A percentile compares a stretch with the other conserved stretches of the same genome.
phyloP scores from a whole-genome alignment of 2,113 vertebrate species.

The Petrocephalus zakoni region DNA sequence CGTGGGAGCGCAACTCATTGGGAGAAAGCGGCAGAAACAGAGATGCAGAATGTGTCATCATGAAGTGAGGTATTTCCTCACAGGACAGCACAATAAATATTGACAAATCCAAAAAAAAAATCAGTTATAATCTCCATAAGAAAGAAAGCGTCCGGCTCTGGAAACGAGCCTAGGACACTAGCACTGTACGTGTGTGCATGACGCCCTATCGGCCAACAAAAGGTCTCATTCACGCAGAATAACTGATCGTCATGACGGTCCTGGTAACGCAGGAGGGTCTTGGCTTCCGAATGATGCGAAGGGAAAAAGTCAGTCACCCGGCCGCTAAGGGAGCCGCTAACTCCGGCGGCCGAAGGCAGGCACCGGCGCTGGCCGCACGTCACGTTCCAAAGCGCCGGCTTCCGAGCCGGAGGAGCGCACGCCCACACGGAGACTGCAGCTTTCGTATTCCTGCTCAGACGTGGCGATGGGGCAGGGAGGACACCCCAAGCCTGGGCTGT shows the following conservation, averaged over 20 bases:
- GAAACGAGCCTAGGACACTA: background rate
- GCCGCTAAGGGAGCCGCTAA: background rate
- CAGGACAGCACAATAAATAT: background rate
- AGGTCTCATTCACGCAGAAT: background rate
- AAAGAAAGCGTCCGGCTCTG: background rate
- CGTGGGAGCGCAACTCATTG: background rate
- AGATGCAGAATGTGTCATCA: background rate
- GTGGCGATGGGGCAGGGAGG: background rate
- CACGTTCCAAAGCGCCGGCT: background rate
- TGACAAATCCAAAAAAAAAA: background rate
- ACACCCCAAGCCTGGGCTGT: no score
- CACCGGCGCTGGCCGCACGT: background rate
- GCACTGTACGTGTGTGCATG: background rate
- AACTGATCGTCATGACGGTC: background rate
- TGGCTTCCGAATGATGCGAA: background rate
- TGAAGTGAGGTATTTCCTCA: background rate
- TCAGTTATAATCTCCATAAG: background rate
- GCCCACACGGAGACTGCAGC: background rate
- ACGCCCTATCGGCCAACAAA: background rate
- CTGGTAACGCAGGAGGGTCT: background rate
- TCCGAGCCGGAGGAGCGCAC: background rate
- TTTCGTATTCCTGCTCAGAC: conserved; percentile 12
- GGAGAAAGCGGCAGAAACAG: background rate
- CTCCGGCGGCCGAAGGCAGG: background rate
- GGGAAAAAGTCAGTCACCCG: background rate